Conservation (phyloP, 2,888 invertebrate genomes). For the Ophion ellenae region DNA sequence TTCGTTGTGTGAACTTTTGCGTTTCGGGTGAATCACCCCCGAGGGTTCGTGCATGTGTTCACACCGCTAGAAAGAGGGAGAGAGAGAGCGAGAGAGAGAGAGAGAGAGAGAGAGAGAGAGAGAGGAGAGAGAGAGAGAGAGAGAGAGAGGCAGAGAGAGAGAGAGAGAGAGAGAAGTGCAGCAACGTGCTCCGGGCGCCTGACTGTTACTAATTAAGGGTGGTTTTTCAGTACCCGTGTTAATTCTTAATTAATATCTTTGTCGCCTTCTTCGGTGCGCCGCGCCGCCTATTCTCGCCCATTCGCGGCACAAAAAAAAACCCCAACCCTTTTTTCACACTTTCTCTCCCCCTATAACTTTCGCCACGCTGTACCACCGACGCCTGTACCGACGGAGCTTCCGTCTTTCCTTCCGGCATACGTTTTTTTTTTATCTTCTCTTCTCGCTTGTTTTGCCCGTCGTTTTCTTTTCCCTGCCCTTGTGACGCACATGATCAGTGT, state of each 20-base stretch:
- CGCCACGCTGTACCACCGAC: slow-evolving; percentile 41
- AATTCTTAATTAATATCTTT: slow-evolving; percentile 83
- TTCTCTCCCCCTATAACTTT: slow-evolving; percentile 56
- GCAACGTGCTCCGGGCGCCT: slow-evolving; percentile 77
- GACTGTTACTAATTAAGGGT: slow-evolving; percentile 81
- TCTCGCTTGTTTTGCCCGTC: background rate
- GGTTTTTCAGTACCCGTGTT: slow-evolving; percentile 79
- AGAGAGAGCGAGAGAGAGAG: slow-evolving; percentile 49
- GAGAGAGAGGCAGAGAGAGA: slow-evolving; percentile 47
- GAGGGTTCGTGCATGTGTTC: slow-evolving; percentile 42
- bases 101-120: slow-evolving; percentile 52
- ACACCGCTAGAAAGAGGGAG: slow-evolving; percentile 34
- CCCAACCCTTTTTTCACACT: slow-evolving; percentile 45
- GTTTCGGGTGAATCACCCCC: slow-evolving; percentile 62
- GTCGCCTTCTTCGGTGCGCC: slow-evolving; percentile 74
- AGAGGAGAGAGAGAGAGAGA: slow-evolving; percentile 46
- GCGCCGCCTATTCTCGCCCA: slow-evolving; percentile 65
- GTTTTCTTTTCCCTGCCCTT: slow-evolving; percentile 42
- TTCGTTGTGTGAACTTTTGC: slow-evolving; percentile 28
- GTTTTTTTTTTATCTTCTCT: background rate
- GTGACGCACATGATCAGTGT: slow-evolving; percentile 36
- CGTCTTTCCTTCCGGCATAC: slow-evolving; percentile 27
- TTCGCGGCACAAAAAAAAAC: slow-evolving; percentile 34
- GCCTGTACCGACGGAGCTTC: slow-evolving; percentile 61
- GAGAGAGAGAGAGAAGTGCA: slow-evolving; percentile 64